Percentiles rank a stretch among this genome's conserved stretches.
Evolutionary conservation across 2,797 vertebrate species (phyloP).

Genomic region (Mionectes olivaceus): DNA sequence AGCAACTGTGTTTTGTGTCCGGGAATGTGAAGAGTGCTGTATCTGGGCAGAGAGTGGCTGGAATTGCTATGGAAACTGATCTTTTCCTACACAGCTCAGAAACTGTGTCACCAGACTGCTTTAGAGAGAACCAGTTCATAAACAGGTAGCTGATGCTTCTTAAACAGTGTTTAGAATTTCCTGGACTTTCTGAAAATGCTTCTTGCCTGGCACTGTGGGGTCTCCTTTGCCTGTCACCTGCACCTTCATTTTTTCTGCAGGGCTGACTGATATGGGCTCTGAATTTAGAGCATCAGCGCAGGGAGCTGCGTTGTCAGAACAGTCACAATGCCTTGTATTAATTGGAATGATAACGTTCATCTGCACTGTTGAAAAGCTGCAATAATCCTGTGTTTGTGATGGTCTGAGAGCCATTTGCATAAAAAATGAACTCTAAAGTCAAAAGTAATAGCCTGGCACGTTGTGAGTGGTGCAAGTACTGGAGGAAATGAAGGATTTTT

Average conservation of each 20-base stretch:
- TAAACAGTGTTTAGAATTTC: background rate
- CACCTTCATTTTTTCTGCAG: background rate
- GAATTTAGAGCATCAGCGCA: background rate
- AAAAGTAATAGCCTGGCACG: conserved; percentile 6
- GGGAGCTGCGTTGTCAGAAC: background rate
- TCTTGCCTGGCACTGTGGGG: background rate
- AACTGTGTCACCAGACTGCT: background rate
- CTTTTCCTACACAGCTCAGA: background rate
- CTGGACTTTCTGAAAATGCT: background rate
- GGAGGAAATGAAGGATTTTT: conserved; percentile 20
- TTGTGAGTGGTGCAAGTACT: background rate
- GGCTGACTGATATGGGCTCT: background rate
- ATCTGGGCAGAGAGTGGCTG: conserved; percentile 27
- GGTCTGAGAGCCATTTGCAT: background rate
- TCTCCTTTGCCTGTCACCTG: background rate
- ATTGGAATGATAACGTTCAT: background rate
- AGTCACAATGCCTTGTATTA: background rate
- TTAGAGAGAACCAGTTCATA: background rate
- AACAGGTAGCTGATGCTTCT: background rate
- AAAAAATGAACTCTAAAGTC: conserved; percentile 4
- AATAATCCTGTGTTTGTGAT: background rate
- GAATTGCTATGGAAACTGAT: conserved; percentile 71
- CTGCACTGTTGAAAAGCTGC: background rate
- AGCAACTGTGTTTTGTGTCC: conserved; percentile 18
- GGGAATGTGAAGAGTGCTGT: background rate